phyloP scores from a whole-genome alignment of 2,113 vertebrate genomes.

The Chloroceryle aenea region DNA sequence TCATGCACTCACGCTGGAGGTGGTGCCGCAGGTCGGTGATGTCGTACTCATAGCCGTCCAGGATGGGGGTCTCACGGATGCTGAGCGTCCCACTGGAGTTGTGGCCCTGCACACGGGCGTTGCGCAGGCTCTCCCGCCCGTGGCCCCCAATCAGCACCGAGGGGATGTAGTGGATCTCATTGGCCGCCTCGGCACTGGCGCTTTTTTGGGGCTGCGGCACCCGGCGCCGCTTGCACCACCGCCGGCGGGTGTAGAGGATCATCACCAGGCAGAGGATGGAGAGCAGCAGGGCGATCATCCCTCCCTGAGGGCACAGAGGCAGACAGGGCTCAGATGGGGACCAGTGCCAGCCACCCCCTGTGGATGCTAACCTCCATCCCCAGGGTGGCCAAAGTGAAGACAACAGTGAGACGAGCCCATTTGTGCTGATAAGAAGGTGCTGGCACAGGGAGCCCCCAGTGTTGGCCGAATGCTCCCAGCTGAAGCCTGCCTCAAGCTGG shows the following conservation, averaged over 20 bases:
- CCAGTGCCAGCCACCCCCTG: fast-evolving
- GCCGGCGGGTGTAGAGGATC: conserved; percentile 95
- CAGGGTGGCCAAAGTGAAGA: neutral
- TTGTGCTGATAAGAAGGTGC: fast-evolving
- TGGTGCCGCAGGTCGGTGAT: conserved; percentile 96
- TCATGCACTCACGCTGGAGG: conserved; percentile 97
- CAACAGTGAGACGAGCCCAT: fast-evolving
- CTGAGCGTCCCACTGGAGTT: conserved; percentile 96
- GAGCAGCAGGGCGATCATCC: conserved; percentile 96
- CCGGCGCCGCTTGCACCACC: conserved; percentile 96
- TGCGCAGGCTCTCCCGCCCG: conserved; percentile 93
- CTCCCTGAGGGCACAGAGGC: conserved; percentile 80
- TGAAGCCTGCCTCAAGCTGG: neutral
- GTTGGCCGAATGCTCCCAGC: neutral
- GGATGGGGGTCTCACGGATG: conserved; percentile 96
- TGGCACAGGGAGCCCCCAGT: fast-evolving
- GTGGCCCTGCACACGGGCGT: conserved; percentile 92
- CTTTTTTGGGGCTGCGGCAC: conserved; percentile 98
- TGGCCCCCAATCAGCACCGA: conserved; percentile 96
- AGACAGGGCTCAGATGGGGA: neutral
- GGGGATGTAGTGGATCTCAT: conserved; percentile 99
- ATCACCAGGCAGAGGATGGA: conserved; percentile 96
- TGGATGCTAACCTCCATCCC: neutral
- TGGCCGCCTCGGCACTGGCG: conserved; percentile 94
- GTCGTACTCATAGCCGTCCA: conserved; percentile 98